A percentile compares a stretch with the other conserved stretches of the same genome.
phyloP scores from a whole-genome alignment of 2,113 vertebrate species.

The Nothocercus nigrocapillus region DNA sequence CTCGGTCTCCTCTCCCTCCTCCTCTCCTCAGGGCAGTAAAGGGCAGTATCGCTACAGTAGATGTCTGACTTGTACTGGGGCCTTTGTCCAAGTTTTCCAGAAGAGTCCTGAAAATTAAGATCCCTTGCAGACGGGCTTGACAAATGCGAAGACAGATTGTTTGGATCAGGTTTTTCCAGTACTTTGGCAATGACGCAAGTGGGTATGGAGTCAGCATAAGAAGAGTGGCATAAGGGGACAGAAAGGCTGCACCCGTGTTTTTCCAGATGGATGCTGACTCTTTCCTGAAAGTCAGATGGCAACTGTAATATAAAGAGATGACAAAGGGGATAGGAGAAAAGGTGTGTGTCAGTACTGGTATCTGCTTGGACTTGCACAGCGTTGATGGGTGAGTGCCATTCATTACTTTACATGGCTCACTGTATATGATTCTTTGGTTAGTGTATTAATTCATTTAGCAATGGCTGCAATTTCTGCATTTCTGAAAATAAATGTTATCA shows the following conservation, averaged over 20 bases:
- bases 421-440: neutral
- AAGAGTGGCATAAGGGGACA: slow-evolving; percentile 81
- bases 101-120: slow-evolving; percentile 76
- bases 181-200: slow-evolving; percentile 88
- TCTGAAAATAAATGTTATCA: neutral
- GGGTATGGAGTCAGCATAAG: slow-evolving; percentile 87
- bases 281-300: slow-evolving; percentile 90
- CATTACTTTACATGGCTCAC: neutral
- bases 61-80: slow-evolving; percentile 87
- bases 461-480: neutral
- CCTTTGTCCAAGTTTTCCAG: slow-evolving; percentile 80
- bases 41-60: slow-evolving; percentile 93
- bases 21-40: slow-evolving; percentile 92
- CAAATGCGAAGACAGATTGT: slow-evolving; percentile 84
- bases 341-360: neutral
- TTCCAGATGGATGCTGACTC: slow-evolving; percentile 89
- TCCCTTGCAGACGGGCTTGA: slow-evolving; percentile 82
- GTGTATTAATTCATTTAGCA: neutral
- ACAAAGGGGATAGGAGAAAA: neutral
- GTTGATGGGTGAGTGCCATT: neutral
- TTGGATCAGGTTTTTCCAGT: slow-evolving; percentile 89
- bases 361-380: neutral
- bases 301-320: slow-evolving; percentile 76
- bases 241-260: slow-evolving; percentile 83
- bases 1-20: slow-evolving; percentile 86